A percentile compares a stretch with the other conserved stretches of the same genome.
phyloP scores from a whole-genome alignment of 53 echinoderm and acorn worm species.

The Paelopatides confundens region DNA sequence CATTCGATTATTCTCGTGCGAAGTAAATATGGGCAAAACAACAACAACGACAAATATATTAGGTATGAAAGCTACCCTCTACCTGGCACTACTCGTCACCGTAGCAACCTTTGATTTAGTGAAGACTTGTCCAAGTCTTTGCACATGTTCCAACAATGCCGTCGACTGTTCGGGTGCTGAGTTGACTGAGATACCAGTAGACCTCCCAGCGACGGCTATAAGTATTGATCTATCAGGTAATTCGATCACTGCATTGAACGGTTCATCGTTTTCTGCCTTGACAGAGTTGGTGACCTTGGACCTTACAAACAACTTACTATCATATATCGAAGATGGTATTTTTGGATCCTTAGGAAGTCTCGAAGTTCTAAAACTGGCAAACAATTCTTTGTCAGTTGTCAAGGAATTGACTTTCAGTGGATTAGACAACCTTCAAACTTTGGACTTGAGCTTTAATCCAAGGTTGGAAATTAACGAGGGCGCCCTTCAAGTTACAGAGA shows the following conservation, averaged over 20 bases:
- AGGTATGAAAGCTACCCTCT: not conserved
- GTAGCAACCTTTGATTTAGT: not conserved
- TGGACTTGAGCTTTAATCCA: slow-evolving; percentile 2
- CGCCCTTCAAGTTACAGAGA: not conserved
- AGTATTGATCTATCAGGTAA: slow-evolving; percentile 10
- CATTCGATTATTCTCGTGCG: no score
- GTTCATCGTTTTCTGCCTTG: not conserved
- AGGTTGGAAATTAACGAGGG: not conserved
- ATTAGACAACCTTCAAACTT: not conserved
- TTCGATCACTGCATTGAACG: not conserved
- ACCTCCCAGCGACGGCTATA: slow-evolving; percentile 14
- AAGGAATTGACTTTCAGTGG: not conserved
- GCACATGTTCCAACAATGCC: not conserved
- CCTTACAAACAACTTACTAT: not conserved
- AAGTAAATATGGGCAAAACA: not conserved
- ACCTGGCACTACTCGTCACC: not conserved
- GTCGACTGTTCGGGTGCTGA: slow-evolving; percentile 1
- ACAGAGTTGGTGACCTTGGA: not conserved
- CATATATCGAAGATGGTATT: not conserved
- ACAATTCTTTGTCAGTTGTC: not conserved
- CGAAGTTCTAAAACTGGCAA: not conserved
- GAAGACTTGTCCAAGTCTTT: slow-evolving; percentile 23
- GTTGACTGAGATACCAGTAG: not conserved
- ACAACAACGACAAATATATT: not conserved
- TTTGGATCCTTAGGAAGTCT: not conserved